Percentiles rank a stretch among this genome's conserved stretches.
phyloP scores from a whole-genome alignment of 2,888 invertebrate species.

The Chrysolina americana region DNA sequence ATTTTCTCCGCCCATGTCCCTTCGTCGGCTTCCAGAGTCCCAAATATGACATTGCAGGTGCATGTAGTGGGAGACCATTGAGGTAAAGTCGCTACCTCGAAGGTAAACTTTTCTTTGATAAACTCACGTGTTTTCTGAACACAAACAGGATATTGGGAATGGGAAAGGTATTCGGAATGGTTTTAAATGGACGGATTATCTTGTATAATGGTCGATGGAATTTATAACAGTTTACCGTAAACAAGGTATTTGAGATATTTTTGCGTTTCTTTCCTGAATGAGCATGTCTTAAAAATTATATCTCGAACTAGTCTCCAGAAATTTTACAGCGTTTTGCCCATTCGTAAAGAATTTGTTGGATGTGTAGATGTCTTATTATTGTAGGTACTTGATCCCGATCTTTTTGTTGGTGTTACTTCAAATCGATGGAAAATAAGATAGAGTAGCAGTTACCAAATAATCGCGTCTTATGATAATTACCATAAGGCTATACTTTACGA shows the following conservation, averaged over 20 bases:
- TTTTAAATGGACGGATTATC: conserved; percentile 27
- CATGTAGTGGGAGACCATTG: conserved; percentile 30
- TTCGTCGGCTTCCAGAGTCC: conserved; percentile 24
- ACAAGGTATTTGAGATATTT: conserved; percentile 5
- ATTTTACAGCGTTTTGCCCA: not conserved
- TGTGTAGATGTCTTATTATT: no score
- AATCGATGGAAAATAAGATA: no score
- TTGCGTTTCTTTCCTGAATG: not conserved
- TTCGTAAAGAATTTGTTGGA: no score
- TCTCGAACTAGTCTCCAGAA: not conserved
- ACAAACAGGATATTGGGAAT: conserved; percentile 50
- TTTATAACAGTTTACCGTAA: conserved; percentile 25
- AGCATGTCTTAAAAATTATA: conserved; percentile 2
- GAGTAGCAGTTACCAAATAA: no score
- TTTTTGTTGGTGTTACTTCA: no score
- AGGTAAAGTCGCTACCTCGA: conserved; percentile 24
- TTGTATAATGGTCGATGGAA: conserved; percentile 21
- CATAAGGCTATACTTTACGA: no score
- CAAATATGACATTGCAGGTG: conserved; percentile 45
- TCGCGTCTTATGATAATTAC: no score
- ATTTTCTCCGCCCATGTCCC: not conserved
- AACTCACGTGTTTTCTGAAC: conserved; percentile 47
- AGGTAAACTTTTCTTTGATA: conserved; percentile 38
- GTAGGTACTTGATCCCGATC: no score
- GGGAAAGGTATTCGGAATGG: conserved; percentile 29